A percentile compares a stretch with the other conserved stretches of the same genome.
Conservation (phyloP, 2,797 vertebrate species). For the Graptemys geographica region DNA sequence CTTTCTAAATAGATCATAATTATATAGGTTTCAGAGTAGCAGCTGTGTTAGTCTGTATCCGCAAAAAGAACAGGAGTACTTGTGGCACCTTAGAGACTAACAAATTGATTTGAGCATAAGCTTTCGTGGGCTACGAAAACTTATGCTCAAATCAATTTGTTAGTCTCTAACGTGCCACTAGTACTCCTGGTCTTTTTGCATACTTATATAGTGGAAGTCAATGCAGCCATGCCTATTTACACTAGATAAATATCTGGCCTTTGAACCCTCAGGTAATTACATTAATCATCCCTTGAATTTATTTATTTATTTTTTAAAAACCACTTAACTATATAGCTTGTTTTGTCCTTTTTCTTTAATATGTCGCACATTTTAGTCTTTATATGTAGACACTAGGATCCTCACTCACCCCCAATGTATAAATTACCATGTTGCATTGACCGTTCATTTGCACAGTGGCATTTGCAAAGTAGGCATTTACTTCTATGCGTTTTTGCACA, state of each 20-base stretch:
- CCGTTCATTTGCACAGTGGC: background rate
- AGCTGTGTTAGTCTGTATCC: no score
- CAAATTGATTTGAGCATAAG: no score
- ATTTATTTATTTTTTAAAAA: background rate
- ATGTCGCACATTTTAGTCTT: background rate
- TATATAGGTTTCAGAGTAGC: background rate
- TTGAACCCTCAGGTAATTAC: background rate
- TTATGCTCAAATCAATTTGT: no score
- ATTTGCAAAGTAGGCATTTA: background rate
- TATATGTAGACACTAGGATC: background rate
- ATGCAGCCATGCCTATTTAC: background rate
- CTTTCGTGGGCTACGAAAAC: no score
- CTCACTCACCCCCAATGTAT: background rate
- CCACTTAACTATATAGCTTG: background rate
- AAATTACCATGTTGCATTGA: background rate
- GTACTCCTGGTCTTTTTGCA: background rate
- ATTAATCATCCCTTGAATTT: background rate
- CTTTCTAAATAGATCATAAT: background rate
- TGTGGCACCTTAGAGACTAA: no score
- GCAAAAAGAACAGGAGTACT: no score
- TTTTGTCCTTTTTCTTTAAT: background rate
- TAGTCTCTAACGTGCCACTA: no score
- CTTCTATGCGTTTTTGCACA: background rate
- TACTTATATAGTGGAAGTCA: background rate
- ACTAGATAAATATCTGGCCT: background rate